Base-by-base conservation (phyloP, 2,888 invertebrate species). In the Stramonita haemastoma region DNA sequence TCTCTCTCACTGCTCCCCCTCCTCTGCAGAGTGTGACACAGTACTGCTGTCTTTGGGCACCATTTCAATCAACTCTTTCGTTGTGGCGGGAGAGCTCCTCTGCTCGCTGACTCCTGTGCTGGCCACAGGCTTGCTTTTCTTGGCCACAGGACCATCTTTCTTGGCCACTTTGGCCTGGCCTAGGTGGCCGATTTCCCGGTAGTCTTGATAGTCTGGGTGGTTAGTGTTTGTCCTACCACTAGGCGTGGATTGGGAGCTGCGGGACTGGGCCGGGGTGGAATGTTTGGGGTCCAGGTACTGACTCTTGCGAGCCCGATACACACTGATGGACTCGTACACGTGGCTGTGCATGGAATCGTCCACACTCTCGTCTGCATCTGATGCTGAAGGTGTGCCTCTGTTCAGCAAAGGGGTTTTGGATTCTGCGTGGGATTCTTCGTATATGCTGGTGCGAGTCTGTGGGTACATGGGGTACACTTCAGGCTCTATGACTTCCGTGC, bases 381-480 rank as follows among this genome's bases (percentile, higher is more conserved):
- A 91, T 15, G 90, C 85, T 0, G 91, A 90, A 0, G 94, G 94
- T 0, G 94, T 93, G 89, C 93, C 93, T 46, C 93, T 92, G 84
- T 94, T 94, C 56, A 94, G 88, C 17, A 94, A 89, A 0, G 94
- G 94, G 1, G 94, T 94, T 13, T 93, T 94, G 2, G 94, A 94
- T 88, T 94, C 94, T 57, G 94, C 93, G 57, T 94, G 93, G 0
- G 94, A 94, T 19, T 93, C 93, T 83, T 94, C 93, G 90, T 92
- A 91, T n/a, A 91, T 91, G 13, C 92, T 91, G 4, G 93, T 91
- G 26, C 91, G 83, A 19, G 87, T 79, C 26, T 87, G 85, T 0
- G 92, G 89, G 87, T 93, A 93, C 32, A 66, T 36, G 19, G 93
- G 91, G 84, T 93, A 90, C n/a, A 94, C 93, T 34, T 93, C 94